These are phyloP conservation scores for Zoanthus gigantus DNA, from an alignment of 92 coral and sea anemone species.

Conservation along the genomic window DNA sequence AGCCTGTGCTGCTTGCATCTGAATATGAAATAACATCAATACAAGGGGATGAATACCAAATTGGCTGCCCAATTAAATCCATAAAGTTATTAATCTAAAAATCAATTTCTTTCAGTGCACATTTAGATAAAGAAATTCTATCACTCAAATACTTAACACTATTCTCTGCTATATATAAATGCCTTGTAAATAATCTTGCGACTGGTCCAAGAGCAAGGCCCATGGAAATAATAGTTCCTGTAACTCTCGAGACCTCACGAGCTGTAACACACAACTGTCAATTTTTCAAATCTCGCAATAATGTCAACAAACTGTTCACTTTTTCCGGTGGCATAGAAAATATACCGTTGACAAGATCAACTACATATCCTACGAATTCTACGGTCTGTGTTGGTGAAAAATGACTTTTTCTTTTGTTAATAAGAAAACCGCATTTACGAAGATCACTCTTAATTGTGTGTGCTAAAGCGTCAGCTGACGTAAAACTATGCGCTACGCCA, in stretches of 20 bases:
- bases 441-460: not conserved
- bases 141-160: not conserved
- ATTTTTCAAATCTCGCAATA: not conserved
- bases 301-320: not conserved
- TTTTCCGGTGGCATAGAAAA: conserved; percentile 5
- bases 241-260: not conserved
- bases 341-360: conserved; percentile 9
- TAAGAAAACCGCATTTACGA: conserved; percentile 25
- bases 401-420: conserved; percentile 26
- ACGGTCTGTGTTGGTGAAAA: conserved; percentile 16
- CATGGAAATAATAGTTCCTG: conserved; percentile 44
- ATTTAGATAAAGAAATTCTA: too few species aligned
- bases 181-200: not conserved
- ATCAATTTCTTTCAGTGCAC: not conserved
- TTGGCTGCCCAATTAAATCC: not conserved
- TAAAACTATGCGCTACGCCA: not conserved
- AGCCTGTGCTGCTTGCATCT: too few species aligned
- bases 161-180: not conserved
- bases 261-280: conserved; percentile 6
- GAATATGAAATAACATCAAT: too few species aligned
- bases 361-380: conserved; percentile 27
- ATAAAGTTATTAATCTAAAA: conserved; percentile 31
- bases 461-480: not conserved
- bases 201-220: conserved; percentile 44
- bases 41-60: not conserved